Evolutionary conservation across 2,113 vertebrate genomes (phyloP).

Genomic region (Albula glossodonta): DNA sequence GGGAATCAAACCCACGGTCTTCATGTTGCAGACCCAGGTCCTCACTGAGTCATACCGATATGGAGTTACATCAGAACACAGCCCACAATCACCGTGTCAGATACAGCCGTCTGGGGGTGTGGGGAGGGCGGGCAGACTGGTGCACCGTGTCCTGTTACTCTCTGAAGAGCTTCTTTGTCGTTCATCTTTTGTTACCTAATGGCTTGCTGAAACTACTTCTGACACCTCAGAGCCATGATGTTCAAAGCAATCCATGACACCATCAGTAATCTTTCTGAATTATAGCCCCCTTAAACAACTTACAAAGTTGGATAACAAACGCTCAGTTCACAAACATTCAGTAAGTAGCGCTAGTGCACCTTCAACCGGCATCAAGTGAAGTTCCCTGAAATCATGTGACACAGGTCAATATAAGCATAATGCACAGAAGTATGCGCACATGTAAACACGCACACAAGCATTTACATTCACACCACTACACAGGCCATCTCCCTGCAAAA

Average conservation of each 20-base stretch:
- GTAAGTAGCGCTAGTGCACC: not conserved
- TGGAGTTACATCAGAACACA: not conserved
- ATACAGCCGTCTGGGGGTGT: not conserved
- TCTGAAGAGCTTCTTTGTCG: not conserved
- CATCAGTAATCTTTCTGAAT: not conserved
- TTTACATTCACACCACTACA: too few relatives aligned
- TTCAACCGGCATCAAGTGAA: not conserved
- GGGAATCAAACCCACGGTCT: not conserved
- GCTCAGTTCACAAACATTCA: not conserved
- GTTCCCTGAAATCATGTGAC: not conserved
- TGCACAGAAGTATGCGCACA: not conserved
- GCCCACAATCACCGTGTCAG: not conserved
- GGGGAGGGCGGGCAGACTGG: too few relatives aligned
- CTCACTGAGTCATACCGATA: not conserved
- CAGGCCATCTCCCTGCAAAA: too few relatives aligned
- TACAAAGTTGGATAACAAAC: not conserved
- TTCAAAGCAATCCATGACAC: not conserved
- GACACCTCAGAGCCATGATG: not conserved
- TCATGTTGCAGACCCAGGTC: not conserved
- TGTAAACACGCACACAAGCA: too few relatives aligned
- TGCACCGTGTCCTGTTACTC: not conserved
- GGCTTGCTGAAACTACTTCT: not conserved
- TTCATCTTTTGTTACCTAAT: not conserved
- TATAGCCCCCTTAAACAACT: not conserved
- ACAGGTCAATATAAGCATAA: not conserved